These are phyloP conservation scores for Clamator glandarius DNA, from an alignment of 2,797 vertebrate genomes.

Conservation along the genomic window DNA sequence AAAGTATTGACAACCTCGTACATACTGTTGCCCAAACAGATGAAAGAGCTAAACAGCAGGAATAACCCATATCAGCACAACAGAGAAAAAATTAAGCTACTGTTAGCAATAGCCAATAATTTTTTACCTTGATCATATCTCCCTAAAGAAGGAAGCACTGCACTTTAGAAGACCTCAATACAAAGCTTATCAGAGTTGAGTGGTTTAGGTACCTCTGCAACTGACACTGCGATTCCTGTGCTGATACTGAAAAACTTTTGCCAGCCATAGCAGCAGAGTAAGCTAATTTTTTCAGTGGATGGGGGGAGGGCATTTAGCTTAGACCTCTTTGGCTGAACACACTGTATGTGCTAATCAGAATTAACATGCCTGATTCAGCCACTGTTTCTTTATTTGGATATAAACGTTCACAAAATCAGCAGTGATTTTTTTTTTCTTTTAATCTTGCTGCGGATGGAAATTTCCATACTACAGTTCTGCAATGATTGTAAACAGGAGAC, in stretches of 20 bases:
- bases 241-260: not conserved
- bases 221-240: not conserved
- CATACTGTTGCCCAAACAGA: not conserved
- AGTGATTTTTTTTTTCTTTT: not conserved
- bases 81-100: not conserved
- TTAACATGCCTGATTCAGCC: not conserved
- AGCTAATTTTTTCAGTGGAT: not conserved
- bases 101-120: not conserved
- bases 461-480: slow-evolving; percentile 64
- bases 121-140: not conserved
- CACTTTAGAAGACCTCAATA: not conserved
- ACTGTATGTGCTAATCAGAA: slow-evolving; percentile 33
- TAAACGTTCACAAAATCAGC: slow-evolving; percentile 17
- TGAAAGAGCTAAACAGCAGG: not conserved
- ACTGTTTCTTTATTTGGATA: slow-evolving; percentile 11
- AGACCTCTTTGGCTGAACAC: not conserved
- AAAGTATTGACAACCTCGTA: not conserved
- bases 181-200: not conserved
- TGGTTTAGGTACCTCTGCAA: not conserved
- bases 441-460: slow-evolving; percentile 53
- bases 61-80: not conserved
- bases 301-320: not conserved
- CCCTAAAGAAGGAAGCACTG: not conserved
- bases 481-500: slow-evolving; percentile 39
- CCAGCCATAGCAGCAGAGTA: not conserved